These are phyloP conservation scores for Campoplex capitator DNA, from an alignment of 2,888 invertebrate species.

Conservation along the genomic window DNA sequence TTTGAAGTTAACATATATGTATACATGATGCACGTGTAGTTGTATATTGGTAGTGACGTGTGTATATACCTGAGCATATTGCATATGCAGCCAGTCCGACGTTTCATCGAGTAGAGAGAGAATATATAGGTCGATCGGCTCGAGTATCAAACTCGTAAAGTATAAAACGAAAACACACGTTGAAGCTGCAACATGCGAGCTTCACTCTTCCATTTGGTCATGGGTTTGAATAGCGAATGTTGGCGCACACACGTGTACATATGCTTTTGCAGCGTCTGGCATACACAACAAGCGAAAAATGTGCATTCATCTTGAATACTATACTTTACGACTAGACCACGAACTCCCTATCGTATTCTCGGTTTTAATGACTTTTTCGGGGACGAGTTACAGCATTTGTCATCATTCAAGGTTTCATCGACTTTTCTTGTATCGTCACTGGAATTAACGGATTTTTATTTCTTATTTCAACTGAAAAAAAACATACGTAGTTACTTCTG, in stretches of 20 bases:
- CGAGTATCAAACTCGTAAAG: slow-evolving; percentile 59
- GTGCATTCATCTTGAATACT: slow-evolving; percentile 25
- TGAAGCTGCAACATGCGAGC: slow-evolving; percentile 45
- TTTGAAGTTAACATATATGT: not conserved
- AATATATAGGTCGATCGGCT: slow-evolving; percentile 61
- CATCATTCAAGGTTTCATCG: not conserved
- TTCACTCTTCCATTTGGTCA: slow-evolving; percentile 35
- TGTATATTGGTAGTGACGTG: not conserved
- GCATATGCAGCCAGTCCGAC: slow-evolving; percentile 22
- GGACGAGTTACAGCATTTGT: slow-evolving; percentile 7
- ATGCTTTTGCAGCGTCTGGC: not conserved
- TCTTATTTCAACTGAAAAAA: not conserved
- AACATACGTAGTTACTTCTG: not conserved
- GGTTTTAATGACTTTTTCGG: slow-evolving; percentile 43
- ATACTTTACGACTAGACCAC: slow-evolving; percentile 44
- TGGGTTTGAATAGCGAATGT: slow-evolving; percentile 22
- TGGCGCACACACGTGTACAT: not conserved
- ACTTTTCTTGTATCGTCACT: not conserved
- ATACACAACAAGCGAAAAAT: slow-evolving; percentile 13
- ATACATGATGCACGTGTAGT: not conserved
- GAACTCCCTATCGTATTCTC: slow-evolving; percentile 28
- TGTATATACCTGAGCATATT: not conserved
- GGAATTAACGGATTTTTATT: not conserved
- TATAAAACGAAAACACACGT: slow-evolving; percentile 58
- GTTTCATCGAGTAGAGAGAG: slow-evolving; percentile 46